Evolutionary conservation across 2,888 invertebrate genomes (phyloP), one percentile per base, ranked within the genome.

Genomic region (Timema cristinae): DNA sequence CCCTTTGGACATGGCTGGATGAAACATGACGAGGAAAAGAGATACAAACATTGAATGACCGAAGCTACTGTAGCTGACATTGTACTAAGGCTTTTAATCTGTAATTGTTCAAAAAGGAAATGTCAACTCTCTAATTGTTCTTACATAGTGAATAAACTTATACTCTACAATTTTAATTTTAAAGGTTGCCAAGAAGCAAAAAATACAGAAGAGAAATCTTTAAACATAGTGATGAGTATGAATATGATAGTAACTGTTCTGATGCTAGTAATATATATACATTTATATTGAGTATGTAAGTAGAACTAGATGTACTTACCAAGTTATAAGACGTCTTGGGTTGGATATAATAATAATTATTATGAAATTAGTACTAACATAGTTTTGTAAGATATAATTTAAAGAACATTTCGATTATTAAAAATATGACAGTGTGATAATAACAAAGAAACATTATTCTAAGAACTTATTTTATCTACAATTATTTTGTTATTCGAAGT

Each of bases 1-100:
- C 56, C 56, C 13, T 8, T 56, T 56, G 56, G 56, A 56, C 56
- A 56, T 56, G 56, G 56, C 56, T 11, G 56, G 56, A 13, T 56
- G 4, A 8, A 56, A 56, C 4, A 56, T 7, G n/a, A 56, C 56
- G 56, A 56, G 16, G 56, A 7, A 56, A 56, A 8, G n/a, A 56
- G n/a, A 52, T 56, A 16, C 56, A 56, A 6, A 5, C 56, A 11
- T 8, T 56, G 7, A 7, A 56, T 56, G 56, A 56, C 56, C n/a
- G 56, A 11, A 56, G 1, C 56, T 56, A 16, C 56, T 56, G 56
- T 7, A 13, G 6, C 6, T 11, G 5, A 56, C 56, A 56, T 13
- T 56, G 56, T 56, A 56, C 2, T 56, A 56, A 7, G 16, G 56
- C 56, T 56, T 56, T 6, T 56, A 56, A 56, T 5, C n/a, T 56